Base-by-base conservation (phyloP, 2,797 vertebrate genomes). In the Erithacus rubecula region DNA sequence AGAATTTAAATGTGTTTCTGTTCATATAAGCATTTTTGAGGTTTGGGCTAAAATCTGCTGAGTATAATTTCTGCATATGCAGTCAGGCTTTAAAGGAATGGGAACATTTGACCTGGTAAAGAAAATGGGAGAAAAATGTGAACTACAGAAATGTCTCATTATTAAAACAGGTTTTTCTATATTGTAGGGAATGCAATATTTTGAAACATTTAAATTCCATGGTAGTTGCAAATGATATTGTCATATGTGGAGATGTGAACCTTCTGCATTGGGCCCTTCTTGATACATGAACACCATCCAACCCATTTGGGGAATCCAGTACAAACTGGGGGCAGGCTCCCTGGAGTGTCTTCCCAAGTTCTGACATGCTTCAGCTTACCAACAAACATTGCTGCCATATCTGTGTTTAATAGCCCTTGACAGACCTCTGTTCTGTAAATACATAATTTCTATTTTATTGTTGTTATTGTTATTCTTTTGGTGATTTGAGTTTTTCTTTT, bases 401-500 rank as follows among this genome's bases (percentile, higher is more conserved):
- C 37, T 67, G 15, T 67, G 29, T 71, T 78, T 91, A 46, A 37
- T 8, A 68, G 64, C 12, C 15, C 15, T 55, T 37, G 12, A 46
- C 5, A 47, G 30, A 63, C 52, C 13, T 74, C 62, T 76, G 43
- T 87, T 59, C 36, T 53, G 20, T 53, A 32, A 77, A 74, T 68
- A 34, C 9, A 7, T 46, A 0, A n/a, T n/a, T 41, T 58, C n/a
- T 24, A 0, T 20, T 53, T 58, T 41, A 1, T 15, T 18, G 21
- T 34, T 49, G 47, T 63, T 44, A 1, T 14, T 47, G 1, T 20
- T 59, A 18, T 59, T 18, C 18, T 41, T 59, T 43, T 5, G 12
- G 6, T 27, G 9, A 2, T 29, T 29, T 8, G 12, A 6, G 1
- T 1, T 43, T 11, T 86, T 47, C 41, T 80, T 90, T 90, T 69